Base-by-base conservation (phyloP, 1,140 invertebrate genomes). In the Drosophila varians region DNA sequence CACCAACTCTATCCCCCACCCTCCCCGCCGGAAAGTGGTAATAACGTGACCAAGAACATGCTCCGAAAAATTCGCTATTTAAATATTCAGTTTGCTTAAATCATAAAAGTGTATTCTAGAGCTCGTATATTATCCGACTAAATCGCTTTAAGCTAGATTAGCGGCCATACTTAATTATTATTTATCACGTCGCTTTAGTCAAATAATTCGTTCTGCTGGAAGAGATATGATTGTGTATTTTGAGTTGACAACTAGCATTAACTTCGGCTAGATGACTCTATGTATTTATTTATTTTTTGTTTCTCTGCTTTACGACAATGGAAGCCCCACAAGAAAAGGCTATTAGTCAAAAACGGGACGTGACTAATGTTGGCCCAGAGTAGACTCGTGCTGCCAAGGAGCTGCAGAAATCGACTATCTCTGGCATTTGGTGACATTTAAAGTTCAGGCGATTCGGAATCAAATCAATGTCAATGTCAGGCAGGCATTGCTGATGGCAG, bases 401-500 rank as follows among this genome's bases (percentile, higher is more conserved):
- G 52, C 55, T 28, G 49, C 16, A 12, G 4, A 16, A 36, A 56
- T 34, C 21, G 28, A 23, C n/a, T n/a, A n/a, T n/a, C n/a, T n/a
- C n/a, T 53, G 58, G 21, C 40, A 46, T 58, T 28, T 38, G 4
- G 52, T 78, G 76, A 64, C 76, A 75, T 70, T 79, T 70, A 51
- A 43, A 57, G 60, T 56, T 66, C 25, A 31, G 16, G 58, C 49
- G 40, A 45, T 56, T 60, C 42, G 42, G 57, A 76, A 82, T 79
- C 72, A 76, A 82, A 79, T 79, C 77, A 79, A 76, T 76, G 77
- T 82, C 77, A 76, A 53, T 60, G 38, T 51, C 76, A 78, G 28
- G 49, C 69, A 42, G 28, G 49, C 69, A 42, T 72, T 12, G 43
- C 31, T 57, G 36, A 43, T 48, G 54, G 60, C 46, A 43, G 38